Evolutionary conservation across 1,140 invertebrate genomes (phyloP), one percentile per base, ranked within the genome.

Genomic region (Thaumetopoea pityocampa): DNA sequence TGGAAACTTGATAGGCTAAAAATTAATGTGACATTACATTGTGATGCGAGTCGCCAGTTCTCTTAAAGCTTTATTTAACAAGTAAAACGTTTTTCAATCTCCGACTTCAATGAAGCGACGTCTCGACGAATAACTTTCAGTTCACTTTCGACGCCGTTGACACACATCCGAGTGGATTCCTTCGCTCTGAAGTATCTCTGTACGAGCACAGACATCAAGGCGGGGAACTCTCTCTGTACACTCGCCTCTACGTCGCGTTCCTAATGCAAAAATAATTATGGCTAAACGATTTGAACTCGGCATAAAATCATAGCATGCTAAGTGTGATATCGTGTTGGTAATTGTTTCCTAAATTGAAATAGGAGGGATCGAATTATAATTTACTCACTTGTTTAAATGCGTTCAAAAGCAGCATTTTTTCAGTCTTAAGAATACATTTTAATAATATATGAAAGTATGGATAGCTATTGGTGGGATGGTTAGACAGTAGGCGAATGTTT

Each of bases 121-220:
- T 40, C 30, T 9, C 18, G 29, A 2, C 27, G 37, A n/a, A 40
- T 30, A 18, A 12, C 11, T 6, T 24, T 15, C 1, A 40, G 19
- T 32, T 41, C 28, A 1, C 5, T 17, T n/a, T 32, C 37, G 0
- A 41, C 1, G 1, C 10, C 7, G 11, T 10, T 9, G 0, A 11
- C 20, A 9, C 3, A 15, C 4, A 32, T 16, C 5, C 11, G 11
- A 3, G 20, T 23, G 1, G 7, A n/a, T 3, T 32, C 28, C n/a
- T 32, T 41, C 7, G 30, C 27, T 41, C 37, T 68, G 44, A 89
- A 88, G 50, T 88, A 89, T 40, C 87, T 58, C 56, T 88, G 87
- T 2, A 87, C 76, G 12, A 88, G 44, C 19, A 83, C 71, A 0
- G 82, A 67, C 86, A 88, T 89, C 3, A 88, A 35, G n/a, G 82